These are phyloP conservation scores for Diplodus puntazzo DNA, from an alignment of 2,797 vertebrate genomes.

Conservation along the genomic window DNA sequence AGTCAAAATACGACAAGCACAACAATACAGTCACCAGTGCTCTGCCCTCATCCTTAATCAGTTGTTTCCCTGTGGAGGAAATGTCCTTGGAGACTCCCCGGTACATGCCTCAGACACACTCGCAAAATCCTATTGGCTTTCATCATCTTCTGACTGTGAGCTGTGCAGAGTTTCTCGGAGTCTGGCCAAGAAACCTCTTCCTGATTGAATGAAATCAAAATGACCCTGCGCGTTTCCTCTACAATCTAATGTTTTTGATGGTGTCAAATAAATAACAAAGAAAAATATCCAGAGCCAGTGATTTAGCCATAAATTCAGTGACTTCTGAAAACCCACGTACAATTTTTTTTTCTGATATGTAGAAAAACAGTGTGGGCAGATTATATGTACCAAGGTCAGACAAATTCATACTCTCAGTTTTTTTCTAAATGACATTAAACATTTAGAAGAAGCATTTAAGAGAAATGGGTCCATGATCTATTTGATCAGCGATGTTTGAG, in stretches of 20 bases:
- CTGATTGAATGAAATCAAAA: background rate
- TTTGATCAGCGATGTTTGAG: conserved; percentile 28
- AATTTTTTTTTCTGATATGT: background rate
- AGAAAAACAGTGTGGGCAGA: conserved; percentile 12
- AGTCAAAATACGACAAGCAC: conserved; percentile 29
- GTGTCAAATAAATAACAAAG: background rate
- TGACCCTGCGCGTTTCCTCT: conserved; percentile 1
- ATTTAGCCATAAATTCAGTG: background rate
- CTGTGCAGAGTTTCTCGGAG: background rate
- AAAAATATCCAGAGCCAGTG: conserved; percentile 2
- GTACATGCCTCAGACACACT: background rate
- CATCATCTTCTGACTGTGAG: conserved; percentile 11
- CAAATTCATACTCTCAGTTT: background rate
- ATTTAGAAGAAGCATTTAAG: conserved; percentile 1
- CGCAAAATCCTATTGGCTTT: conserved; percentile 31
- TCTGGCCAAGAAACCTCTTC: background rate
- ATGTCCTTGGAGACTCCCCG: conserved; percentile 10
- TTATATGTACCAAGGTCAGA: conserved; percentile 24
- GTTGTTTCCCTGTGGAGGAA: conserved; percentile 19
- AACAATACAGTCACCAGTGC: background rate
- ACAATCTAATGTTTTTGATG: background rate
- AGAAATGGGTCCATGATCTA: background rate
- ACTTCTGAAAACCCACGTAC: conserved; percentile 8
- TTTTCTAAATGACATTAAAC: conserved; percentile 1
- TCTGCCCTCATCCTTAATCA: conserved; percentile 47